Evolutionary conservation across 2,888 invertebrate genomes (phyloP), one percentile per base, ranked within the genome.

Genomic region (Mythimna ferrago): DNA sequence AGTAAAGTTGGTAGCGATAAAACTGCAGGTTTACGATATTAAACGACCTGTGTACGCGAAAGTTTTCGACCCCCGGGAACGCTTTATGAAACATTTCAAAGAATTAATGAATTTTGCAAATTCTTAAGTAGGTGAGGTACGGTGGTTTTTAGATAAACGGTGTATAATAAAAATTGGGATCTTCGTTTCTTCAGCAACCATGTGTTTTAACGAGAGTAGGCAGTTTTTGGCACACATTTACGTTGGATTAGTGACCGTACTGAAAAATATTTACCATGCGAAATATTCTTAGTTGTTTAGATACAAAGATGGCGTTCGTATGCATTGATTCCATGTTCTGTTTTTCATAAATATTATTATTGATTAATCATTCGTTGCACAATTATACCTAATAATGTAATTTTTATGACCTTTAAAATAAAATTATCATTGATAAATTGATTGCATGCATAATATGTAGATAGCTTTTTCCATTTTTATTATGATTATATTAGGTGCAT

Each of bases 91-190:
- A 79, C 61, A 51, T 81, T 81, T 75, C 65, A 66, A 71, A 78
- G 79, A 83, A 81, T 75, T 83, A 85, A 85, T 84, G 73, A 85
- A 85, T 81, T 72, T 78, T 76, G 74, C 66, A 79, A 70, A 62
- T 78, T 82, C 78, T 79, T 81, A 70, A 81, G 73, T 80, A 80
- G 76, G 63, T 78, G 60, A 65, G 53, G n/a, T 56, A 32, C 19
- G 26, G 38, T 21, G 48, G 19, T 21, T 61, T n/a, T 61, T 78
- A 26, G 26, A 53, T 9, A 16, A 44, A 53, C 38, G 5, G 38
- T 14, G n/a, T 62, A 32, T 74, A 74, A 79, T 68, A 69, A 60
- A 75, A 44, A 69, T 78, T 58, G 14, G 53, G 16, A 2, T 14
- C 19, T 2, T 48, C 57, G 53, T 38, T 51, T 32, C n/a, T 53